These are phyloP conservation scores for Origma solitaria DNA, from an alignment of 2,113 vertebrate species.

Conservation along the genomic window DNA sequence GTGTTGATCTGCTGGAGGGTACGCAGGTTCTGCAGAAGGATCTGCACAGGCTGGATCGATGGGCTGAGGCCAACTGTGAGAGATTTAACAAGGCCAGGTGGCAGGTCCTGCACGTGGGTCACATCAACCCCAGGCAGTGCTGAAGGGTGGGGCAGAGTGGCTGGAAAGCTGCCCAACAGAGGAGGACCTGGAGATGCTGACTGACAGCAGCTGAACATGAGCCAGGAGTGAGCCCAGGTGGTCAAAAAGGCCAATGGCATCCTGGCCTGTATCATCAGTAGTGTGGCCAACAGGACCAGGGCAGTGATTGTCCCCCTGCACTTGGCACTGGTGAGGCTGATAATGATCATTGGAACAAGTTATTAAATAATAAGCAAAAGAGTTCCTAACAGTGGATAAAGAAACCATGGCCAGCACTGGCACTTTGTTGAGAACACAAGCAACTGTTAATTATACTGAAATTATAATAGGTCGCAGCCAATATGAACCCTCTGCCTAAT, in stretches of 20 bases:
- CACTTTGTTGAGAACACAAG: neutral
- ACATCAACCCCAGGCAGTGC: neutral
- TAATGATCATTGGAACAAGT: neutral
- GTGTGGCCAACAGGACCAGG: neutral
- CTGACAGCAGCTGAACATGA: neutral
- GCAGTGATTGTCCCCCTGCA: neutral
- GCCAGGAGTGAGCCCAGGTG: neutral
- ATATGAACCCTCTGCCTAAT: neutral
- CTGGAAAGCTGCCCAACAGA: neutral
- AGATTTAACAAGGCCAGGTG: neutral
- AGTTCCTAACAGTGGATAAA: neutral
- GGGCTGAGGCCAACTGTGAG: fast-evolving
- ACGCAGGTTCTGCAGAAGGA: neutral
- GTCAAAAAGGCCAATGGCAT: neutral
- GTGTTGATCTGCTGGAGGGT: neutral
- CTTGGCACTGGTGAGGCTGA: neutral
- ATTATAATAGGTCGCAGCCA: neutral
- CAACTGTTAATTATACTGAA: neutral
- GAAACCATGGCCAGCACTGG: neutral
- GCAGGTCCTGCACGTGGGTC: fast-evolving
- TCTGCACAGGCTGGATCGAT: fast-evolving
- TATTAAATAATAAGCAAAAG: neutral
- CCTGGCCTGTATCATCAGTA: neutral
- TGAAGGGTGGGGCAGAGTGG: neutral
- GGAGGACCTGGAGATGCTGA: neutral